Conservation (phyloP, 2,888 invertebrate species). For the Cetonia aurata region DNA sequence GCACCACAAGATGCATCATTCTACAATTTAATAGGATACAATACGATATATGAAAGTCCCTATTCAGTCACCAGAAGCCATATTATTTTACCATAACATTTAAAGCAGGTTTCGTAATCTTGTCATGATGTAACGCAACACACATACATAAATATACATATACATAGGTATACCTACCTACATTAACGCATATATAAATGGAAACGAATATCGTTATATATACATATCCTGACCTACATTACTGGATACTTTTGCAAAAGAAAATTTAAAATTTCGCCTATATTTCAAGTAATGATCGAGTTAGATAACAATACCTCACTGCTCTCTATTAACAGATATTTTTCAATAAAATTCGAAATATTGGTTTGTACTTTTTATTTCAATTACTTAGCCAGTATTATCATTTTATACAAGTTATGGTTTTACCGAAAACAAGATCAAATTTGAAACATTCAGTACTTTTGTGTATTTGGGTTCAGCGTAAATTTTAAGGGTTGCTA, state of each 20-base stretch:
- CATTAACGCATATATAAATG: conserved; percentile 13
- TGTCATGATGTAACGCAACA: conserved; percentile 19
- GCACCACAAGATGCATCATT: background rate
- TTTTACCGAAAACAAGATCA: no score
- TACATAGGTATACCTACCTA: conserved; percentile 1
- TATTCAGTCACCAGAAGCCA: conserved; percentile 3
- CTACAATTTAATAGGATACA: background rate
- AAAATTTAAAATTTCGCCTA: conserved; percentile 1
- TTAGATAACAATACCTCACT: no score
- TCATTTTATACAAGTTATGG: no score
- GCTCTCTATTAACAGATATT: no score
- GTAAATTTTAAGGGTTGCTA: no score
- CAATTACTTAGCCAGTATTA: no score
- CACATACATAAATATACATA: background rate
- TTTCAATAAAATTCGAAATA: no score
- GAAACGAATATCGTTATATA: conserved; percentile 7
- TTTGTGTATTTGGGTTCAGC: no score
- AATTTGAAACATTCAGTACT: no score
- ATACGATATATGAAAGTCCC: conserved; percentile 7
- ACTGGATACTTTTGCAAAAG: background rate
- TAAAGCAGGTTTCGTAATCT: conserved; percentile 30
- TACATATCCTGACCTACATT: conserved; percentile 12
- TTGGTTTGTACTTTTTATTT: no score
- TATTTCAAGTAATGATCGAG: background rate
- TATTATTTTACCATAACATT: conserved; percentile 31